These are phyloP conservation scores for Trachythela sp. DNA, from an alignment of 64 coral and sea anemone genomes.

Conservation along the genomic window DNA sequence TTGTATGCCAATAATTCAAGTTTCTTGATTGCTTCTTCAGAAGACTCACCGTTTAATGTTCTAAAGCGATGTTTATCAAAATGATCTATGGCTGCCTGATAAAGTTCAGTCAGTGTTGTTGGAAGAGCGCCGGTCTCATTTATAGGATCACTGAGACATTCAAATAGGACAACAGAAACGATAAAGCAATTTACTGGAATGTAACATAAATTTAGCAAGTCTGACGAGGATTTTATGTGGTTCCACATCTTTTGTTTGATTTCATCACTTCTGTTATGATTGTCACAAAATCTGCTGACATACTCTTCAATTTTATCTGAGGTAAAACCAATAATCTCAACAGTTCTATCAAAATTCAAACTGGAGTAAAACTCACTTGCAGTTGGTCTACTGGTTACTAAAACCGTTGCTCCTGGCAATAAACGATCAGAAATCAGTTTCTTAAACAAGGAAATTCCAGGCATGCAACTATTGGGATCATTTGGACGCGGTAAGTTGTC, in stretches of 20 bases:
- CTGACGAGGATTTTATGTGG: neutral
- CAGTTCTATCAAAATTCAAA: constrained; percentile 21
- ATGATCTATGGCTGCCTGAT: neutral
- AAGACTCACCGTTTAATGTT: neutral
- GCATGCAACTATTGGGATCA: neutral
- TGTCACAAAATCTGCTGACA: constrained; percentile 31
- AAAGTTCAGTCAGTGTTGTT: neutral
- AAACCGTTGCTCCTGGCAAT: neutral
- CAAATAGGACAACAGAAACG: neutral
- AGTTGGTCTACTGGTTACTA: constrained; percentile 26
- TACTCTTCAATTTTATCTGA: constrained; percentile 50
- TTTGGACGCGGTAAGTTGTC: neutral
- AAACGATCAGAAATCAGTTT: neutral
- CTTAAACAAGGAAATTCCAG: neutral
- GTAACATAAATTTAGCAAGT: neutral
- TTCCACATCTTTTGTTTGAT: neutral
- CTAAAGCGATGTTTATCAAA: neutral
- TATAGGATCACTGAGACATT: neutral
- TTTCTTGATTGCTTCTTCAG: neutral
- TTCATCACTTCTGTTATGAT: neutral
- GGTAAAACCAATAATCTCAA: constrained; percentile 65
- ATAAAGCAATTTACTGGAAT: neutral
- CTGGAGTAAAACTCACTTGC: constrained; percentile 8
- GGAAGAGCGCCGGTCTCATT: neutral
- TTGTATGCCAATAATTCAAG: neutral